Evolutionary conservation across 2,888 invertebrate species (phyloP).

Genomic region (Lepidochrysops patricia): DNA sequence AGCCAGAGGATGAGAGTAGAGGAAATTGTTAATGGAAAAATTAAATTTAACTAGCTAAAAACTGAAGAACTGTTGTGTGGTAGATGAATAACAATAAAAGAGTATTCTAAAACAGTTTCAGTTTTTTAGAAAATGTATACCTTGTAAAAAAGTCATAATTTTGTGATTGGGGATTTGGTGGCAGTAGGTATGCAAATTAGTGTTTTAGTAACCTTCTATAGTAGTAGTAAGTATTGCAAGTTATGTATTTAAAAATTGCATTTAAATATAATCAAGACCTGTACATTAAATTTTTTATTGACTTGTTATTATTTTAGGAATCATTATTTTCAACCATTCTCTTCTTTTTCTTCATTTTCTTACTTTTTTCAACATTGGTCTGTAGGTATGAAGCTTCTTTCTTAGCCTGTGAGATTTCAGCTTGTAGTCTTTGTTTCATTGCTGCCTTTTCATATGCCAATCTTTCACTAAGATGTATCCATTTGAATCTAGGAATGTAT

Average conservation of each 20-base stretch:
- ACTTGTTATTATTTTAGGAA: conserved; percentile 11
- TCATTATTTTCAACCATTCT: not conserved
- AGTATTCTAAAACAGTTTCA: too few relatives aligned
- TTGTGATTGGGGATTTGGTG: too few relatives aligned
- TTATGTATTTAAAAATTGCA: too few relatives aligned
- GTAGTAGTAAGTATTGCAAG: too few relatives aligned
- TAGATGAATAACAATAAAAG: too few relatives aligned
- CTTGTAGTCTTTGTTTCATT: conserved; percentile 86
- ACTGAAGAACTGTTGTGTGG: too few relatives aligned
- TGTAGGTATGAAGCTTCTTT: conserved; percentile 92
- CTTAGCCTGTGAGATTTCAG: conserved; percentile 93
- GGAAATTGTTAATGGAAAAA: conserved; percentile 56
- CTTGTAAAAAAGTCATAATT: too few relatives aligned
- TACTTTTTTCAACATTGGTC: conserved; percentile 85
- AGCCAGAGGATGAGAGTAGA: conserved; percentile 61
- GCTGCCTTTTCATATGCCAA: conserved; percentile 94
- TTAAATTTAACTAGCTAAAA: conserved; percentile 35
- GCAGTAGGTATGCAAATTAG: too few relatives aligned
- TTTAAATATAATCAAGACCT: not conserved
- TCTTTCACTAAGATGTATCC: conserved; percentile 95
- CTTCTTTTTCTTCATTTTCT: conserved; percentile 71
- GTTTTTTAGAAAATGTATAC: too few relatives aligned
- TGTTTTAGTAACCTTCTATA: too few relatives aligned
- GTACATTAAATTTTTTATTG: not conserved
- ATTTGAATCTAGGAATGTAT: conserved; percentile 95